A percentile compares a stretch with the other conserved stretches of the same genome.
Evolutionary conservation across 2,888 invertebrate species (phyloP).

Genomic region (Helleia helle): DNA sequence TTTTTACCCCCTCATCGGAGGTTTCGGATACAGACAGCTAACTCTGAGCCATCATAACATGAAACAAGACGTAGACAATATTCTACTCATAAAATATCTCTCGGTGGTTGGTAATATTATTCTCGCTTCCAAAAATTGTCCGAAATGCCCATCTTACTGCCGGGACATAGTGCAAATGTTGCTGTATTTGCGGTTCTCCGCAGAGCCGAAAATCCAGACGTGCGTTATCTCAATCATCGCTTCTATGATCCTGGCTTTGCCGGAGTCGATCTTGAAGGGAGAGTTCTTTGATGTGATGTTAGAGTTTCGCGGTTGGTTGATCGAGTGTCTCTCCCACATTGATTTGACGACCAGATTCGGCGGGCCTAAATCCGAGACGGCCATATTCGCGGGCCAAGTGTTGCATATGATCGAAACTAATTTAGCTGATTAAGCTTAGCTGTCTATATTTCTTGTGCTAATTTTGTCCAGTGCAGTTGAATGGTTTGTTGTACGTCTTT

Average conservation of each 20-base stretch:
- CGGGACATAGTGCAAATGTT: constrained; percentile 80
- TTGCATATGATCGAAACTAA: constrained; percentile 66
- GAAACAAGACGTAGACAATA: constrained; percentile 77
- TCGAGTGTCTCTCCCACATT: constrained; percentile 66
- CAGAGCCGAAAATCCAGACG: constrained; percentile 78
- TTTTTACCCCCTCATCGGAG: constrained; percentile 86
- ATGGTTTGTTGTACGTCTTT: too few species aligned
- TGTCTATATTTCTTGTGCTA: too few species aligned
- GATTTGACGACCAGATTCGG: constrained; percentile 61
- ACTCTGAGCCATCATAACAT: constrained; percentile 66
- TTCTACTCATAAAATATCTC: constrained; percentile 79
- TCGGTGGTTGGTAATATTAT: constrained; percentile 80
- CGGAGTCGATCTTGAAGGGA: constrained; percentile 65
- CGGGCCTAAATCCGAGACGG: constrained; percentile 78
- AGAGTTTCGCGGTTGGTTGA: constrained; percentile 80
- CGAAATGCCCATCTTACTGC: constrained; percentile 76
- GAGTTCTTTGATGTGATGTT: constrained; percentile 77
- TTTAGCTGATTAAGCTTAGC: constrained; percentile 15
- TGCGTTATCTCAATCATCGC: constrained; percentile 80
- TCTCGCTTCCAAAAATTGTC: constrained; percentile 79
- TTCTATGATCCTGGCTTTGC: constrained; percentile 76
- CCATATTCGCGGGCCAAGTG: constrained; percentile 76
- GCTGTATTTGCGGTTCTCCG: constrained; percentile 77
- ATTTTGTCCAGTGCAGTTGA: too few species aligned
- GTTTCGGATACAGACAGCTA: constrained; percentile 75